Evolutionary conservation across 30 jellyfish, hydroid and myxozoan species (phyloP), one percentile per base, ranked within the genome.

Genomic region (Clytia hemisphaerica): DNA sequence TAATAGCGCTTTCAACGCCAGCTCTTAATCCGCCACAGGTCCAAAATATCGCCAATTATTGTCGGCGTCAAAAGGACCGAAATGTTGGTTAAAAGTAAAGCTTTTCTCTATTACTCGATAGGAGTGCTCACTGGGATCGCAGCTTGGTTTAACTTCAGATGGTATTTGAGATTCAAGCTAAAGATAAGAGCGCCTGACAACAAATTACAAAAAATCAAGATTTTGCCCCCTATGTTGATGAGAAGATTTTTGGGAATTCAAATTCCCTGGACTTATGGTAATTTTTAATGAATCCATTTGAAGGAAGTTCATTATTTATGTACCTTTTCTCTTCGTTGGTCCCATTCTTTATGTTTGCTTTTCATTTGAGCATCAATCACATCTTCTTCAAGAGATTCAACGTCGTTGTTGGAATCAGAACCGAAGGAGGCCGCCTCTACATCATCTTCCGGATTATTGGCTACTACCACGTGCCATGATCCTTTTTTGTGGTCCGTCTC

Each of bases 401-500:
- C 95, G 71, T 91, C 99, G 37, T 86, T 79, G 33, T 79, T 78
- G 6, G 19, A 93, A 57, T 78, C 90, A 32, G 80, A 68, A 27
- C 25, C 25, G 49, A 58, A 74, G 33, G 58, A 83, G 74, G 60
- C 35, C 67, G 70, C 27, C 36, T 63, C 64, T 30, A 80, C 98
- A 27, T 75, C 93, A 73, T 91, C 93, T 42, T 79, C 86, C 37
- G 78, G 76, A 77, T 91, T 83, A 45, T 91, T 95, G 0, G 95
- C 77, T 9, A 91, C 76, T 50, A 77, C 83, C 67, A 91, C 36
- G 30, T 76, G 80, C 99, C 99, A 91, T 14, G 74, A 67, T 0
- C 99, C 99, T 16, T 79, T 68, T 10, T n/a, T n/a, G n/a, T n/a
- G n/a, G n/a, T n/a, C n/a, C n/a, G n/a, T 78, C 49, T 91, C 99